Evolutionary conservation across 2,113 vertebrate species (phyloP), one percentile per base, ranked within the genome.

Genomic region (Perognathus longimembris): DNA sequence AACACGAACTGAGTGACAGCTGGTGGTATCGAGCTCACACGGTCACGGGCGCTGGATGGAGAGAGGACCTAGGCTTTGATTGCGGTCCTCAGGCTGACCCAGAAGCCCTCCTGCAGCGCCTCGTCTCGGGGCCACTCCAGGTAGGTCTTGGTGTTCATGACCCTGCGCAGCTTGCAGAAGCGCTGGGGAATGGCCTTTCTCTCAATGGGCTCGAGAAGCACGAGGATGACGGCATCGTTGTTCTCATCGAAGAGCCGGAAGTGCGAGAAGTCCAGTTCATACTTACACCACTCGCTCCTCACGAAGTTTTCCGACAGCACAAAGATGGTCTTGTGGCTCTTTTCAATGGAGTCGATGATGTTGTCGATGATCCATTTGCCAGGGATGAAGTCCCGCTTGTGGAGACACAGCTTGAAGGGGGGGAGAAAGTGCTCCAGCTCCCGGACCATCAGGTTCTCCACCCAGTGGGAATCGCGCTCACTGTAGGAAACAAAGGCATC

Each of bases 401-500:
- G 99, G 75, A 99, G 98, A 88, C 99, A 99, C 83, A 99, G 96
- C 63, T 94, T 97, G 95, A 97, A 92, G 66, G 91, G 95, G 0
- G 96, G 94, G 0, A 95, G 1, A 3, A 57, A 83, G 38, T 96
- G 50, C 96, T 99, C 99, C 94, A 99, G 97, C 96, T 99, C 97
- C n/a, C 93, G 98, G 5, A 99, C 98, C 97, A 99, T 96, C 4
- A 97, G 94, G 94, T 98, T 97, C 78, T 99, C 99, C 90, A 99
- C 99, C 99, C 99, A 99, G 36, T 98, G 87, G 0, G 98, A 98
- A 32, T 99, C 99, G 0, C 77, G 98, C 92, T 99, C 98, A 0
- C 99, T 99, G 97, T 99, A 99, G 11, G 99, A 99, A 67, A 99
- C 98, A 57, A 99, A 99, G 5, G 99, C 99, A 0, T 99, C 99